Evolutionary conservation across 2,113 vertebrate genomes (phyloP), one percentile per base, ranked within the genome.

Genomic region (Cheirogaleus medius): DNA sequence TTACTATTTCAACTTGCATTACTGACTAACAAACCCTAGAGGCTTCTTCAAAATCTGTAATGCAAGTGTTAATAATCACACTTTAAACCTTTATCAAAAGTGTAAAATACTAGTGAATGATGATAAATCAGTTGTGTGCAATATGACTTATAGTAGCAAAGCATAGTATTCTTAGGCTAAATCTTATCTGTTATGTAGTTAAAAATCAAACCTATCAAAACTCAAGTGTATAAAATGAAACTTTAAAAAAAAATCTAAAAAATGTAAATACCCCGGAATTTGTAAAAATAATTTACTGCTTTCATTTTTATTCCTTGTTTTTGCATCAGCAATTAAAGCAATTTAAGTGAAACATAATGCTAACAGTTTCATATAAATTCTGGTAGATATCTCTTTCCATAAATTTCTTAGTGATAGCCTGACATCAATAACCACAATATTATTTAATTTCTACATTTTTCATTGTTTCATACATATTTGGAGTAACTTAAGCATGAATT

Each of bases 271-370:
- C n/a, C 27, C 15, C 87, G 56, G 34, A 73, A 64, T 34, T 88
- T 68, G n/a, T 73, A 18, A 96, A 92, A 63, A 90, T 83, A 54
- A 89, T 89, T 92, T 89, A 44, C 6, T 66, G 64, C 5, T 96
- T 92, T 85, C 95, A 87, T 90, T 93, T 95, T 56, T 47, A 20
- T 47, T 15, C 15, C 8, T 95, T 76, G 23, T 37, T 89, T 82
- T 95, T 76, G 7, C 12, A 90, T 78, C 11, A 81, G 17, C 29
- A 77, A 64, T 58, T 37, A 77, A 96, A 80, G 37, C 14, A 73
- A 71, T 10, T 23, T 82, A 44, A n/a, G 9, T 84, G n/a, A 86
- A 88, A 87, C 52, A 20, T 81, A 92, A 14, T 77, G 54, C 54
- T 88, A 64, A 69, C 1, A 78, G 20, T 95, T 94, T 90, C 23